Evolutionary conservation across 1,140 invertebrate genomes (phyloP), one percentile per base, ranked within the genome.

Genomic region (Eueides isabella): DNA sequence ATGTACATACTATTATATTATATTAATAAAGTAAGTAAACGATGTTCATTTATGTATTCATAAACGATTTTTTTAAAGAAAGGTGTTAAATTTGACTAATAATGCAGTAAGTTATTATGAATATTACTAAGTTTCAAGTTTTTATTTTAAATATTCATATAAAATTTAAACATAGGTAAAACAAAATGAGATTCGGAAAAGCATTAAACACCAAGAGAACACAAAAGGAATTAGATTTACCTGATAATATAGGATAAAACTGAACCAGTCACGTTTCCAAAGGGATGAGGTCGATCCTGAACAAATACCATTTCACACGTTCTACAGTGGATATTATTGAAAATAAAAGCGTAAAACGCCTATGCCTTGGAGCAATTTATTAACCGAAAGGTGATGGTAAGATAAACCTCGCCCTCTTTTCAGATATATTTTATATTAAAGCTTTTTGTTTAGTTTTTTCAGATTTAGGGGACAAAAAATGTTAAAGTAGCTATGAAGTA

Each of bases 181-280:
- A 6, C 61, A 63, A 30, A 62, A 31, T 63, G 29, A 63, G n/a
- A 63, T 63, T 16, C 14, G 14, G 29, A 63, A 61, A 63, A 63
- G 12, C 28, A 30, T 63, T 63, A 63, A 55, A 30, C 28, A 31
- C 41, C 26, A 28, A 31, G 38, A 67, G 66, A 67, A 12, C 12
- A 67, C 35, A 62, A 61, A 67, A 73, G 33, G 31, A 61, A 74
- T 68, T 68, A 67, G 31, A 33, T 55, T 19, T 38, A 75, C 73
- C 70, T 74, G 61, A 75, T 69, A 75, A 70, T 71, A 73, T 74
- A 38, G 61, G 63, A 67, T 71, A 77, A 77, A 80, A 77, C 67
- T 66, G 72, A 74, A 75, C 55, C 66, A 76, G 78, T 80, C 78
- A 80, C 78, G 78, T 80, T 70, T 68, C 73, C 70, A 61, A 55